phyloP scores from a whole-genome alignment of 2,888 invertebrate species.

The Lepidochitona cinerea region DNA sequence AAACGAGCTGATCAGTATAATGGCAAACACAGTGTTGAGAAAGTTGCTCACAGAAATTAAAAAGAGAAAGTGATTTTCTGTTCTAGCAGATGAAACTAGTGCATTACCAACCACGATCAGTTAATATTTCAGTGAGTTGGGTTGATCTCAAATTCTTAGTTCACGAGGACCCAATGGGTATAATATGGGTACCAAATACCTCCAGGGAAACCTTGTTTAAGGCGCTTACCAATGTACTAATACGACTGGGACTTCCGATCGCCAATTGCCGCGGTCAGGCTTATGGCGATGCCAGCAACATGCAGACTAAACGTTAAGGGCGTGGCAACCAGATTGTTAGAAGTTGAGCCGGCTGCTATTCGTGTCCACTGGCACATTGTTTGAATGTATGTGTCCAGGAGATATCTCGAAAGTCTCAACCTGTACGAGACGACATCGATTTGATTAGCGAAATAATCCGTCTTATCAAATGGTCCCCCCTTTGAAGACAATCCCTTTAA shows the following conservation, averaged over 20 bases:
- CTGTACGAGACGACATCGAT: background rate
- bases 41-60: background rate
- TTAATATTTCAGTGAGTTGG: background rate
- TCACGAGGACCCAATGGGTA: background rate
- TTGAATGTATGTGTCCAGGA: background rate
- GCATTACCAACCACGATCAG: background rate
- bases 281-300: background rate
- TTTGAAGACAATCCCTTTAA: too few species aligned
- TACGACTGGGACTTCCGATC: background rate
- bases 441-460: background rate
- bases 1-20: background rate
- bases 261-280: too few species aligned
- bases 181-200: background rate
- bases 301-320: background rate
- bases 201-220: background rate
- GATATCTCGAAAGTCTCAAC: background rate
- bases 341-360: background rate
- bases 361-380: too few species aligned
- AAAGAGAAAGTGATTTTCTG: background rate
- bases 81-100: background rate
- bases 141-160: too few species aligned
- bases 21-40: background rate
- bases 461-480: background rate
- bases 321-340: background rate
- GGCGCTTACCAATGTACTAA: background rate